A percentile compares a stretch with the other conserved stretches of the same genome.
These are phyloP conservation scores for Melipona bicolor DNA, from an alignment of 2,888 invertebrate genomes.

Conservation along the genomic window DNA sequence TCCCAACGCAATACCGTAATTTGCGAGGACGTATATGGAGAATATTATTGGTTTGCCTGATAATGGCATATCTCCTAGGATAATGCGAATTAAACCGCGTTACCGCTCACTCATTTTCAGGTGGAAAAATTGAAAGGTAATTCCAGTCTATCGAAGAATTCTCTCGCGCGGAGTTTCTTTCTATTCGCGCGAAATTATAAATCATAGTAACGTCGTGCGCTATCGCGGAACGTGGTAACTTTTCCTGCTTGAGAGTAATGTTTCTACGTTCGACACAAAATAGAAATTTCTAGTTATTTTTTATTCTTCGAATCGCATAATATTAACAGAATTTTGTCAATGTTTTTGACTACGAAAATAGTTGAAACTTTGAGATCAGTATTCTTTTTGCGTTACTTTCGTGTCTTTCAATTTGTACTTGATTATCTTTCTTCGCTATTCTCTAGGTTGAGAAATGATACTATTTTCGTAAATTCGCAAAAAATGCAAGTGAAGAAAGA, in stretches of 20 bases:
- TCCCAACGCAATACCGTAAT: conserved; percentile 44
- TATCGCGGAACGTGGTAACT: not conserved
- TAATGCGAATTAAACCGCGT: conserved; percentile 38
- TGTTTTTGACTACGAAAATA: no score
- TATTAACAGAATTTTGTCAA: not conserved
- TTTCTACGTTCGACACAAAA: no score
- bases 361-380: not conserved
- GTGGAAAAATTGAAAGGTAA: conserved; percentile 28
- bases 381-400: not conserved
- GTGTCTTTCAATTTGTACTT: not conserved
- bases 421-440: not conserved
- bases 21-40: conserved; percentile 13
- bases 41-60: conserved; percentile 39
- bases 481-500: not conserved
- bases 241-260: not conserved
- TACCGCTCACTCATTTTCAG: conserved; percentile 28
- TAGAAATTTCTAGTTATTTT: not conserved
- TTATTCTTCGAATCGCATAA: no score
- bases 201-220: not conserved
- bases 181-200: not conserved
- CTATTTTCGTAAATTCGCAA: not conserved
- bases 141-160: conserved; percentile 7
- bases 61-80: conserved; percentile 38
- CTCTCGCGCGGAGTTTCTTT: not conserved
- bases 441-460: not conserved